Evolutionary conservation across 2,797 vertebrate genomes (phyloP), one percentile per base, ranked within the genome.

Genomic region (Eulemur rubriventer): DNA sequence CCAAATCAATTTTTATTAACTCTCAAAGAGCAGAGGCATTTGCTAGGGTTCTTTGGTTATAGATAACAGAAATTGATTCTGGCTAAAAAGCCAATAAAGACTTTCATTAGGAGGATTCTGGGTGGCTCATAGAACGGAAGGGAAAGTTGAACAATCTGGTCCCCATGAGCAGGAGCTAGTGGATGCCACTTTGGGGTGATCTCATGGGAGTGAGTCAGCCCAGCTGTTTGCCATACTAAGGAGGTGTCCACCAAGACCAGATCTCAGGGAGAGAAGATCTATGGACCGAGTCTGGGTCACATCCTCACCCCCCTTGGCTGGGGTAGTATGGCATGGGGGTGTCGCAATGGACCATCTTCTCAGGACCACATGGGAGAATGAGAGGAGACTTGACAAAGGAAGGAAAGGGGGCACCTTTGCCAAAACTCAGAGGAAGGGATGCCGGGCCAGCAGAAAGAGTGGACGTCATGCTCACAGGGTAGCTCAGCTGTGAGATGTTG

Each of bases 1-100:
- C 82, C 78, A 78, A 88, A 81, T 16, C n/a, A 61, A 33, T 61
- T 67, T 92, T 90, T 90, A 82, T 79, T 90, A 61, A 61, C 28
- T 22, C 50, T 94, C 48, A 33, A 43, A 90, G 61, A 75, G 59
- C 20, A 83, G n/a, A 33, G 13, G 7, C 38, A 78, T 86, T 85
- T 38, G 70, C 9, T 65, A 52, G 35, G 12, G 12, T 52, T 89
- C 79, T 89, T 72, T 46, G 28, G 55, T 76, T 78, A 14, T 35
- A 80, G 92, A 35, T 50, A 48, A 82, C 20, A 80, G 87, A 80
- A 90, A 61, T 20, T 14, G 41, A 26, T 24, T 67, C 48, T 85
- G 59, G n/a, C 86, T 90, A 61, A 41, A 28, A 80, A 41, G 18
- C 28, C 65, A 48, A 57, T 73, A 38, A 79, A 72, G 57, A 5